Evolutionary conservation across 2,888 invertebrate species (phyloP), one percentile per base, ranked within the genome.

Genomic region (Leptopilina syphax): DNA sequence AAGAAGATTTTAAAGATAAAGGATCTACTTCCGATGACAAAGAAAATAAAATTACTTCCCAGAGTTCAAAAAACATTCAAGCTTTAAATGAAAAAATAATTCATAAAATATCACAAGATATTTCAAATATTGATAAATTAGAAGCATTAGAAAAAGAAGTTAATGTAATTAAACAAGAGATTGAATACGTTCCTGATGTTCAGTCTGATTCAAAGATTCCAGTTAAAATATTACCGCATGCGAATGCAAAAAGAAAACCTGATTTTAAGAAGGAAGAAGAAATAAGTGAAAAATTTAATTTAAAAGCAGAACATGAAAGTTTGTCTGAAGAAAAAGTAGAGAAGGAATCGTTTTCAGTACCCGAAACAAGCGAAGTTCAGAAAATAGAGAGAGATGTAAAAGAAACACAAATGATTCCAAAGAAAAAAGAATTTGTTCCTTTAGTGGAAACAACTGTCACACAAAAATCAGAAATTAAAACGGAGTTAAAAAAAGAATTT

Each of bases 401-500:
- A 66, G 18, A 65, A 68, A 4, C 77, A 27, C 27, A 18, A 24
- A 2, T 70, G 77, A 78, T 65, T 34, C 81, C 80, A 68, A 80
- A 79, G 10, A 78, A 83, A 66, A 77, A 81, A 70, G 83, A 81
- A 78, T 79, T 79, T 1, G 76, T 79, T 68, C 79, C 41, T 34
- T 82, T 83, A 7, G 80, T 81, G 68, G 80, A 80, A 60, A 80
- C 81, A 13, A 82, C 81, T 77, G 79, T 82, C 50, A 81, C 83
- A 77, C 83, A 83, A 47, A 83, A 81, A 78, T 65, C 80, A 27
- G 66, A 79, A 57, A 80, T 79, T 50, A 9, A 50, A 76, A 8
- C 76, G 73, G 13, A 70, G n/a, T 18, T 79, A 3, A 89, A 86
- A 73, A 87, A 85, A 27, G 89, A 89, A 67, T 84, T 82, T 47